phyloP scores from a whole-genome alignment of 2,113 vertebrate genomes.

The Bombycilla garrulus region DNA sequence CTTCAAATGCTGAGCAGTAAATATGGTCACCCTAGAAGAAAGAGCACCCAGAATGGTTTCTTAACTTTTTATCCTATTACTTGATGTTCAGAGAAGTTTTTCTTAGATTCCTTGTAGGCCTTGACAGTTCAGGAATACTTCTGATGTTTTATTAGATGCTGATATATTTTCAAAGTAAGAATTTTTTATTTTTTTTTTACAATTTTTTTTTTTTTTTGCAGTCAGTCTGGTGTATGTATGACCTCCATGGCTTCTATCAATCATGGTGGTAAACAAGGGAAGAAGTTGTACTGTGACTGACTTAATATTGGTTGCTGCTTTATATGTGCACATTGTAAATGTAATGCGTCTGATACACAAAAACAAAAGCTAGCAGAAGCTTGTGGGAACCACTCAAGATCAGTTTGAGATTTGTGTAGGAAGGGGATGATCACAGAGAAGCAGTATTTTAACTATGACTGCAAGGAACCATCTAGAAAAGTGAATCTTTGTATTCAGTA shows the following conservation, averaged over 20 bases:
- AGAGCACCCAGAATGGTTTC: neutral
- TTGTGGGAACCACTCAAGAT: neutral
- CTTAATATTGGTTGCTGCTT: neutral
- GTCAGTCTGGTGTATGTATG: neutral
- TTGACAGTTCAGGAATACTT: neutral
- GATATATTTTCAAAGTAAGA: neutral
- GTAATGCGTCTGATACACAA: neutral
- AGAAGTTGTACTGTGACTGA: neutral
- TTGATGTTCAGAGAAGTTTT: neutral
- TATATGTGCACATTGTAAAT: accelerated
- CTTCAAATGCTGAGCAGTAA: neutral
- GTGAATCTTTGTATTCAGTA: neutral
- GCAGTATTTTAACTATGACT: neutral
- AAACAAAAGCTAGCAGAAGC: neutral
- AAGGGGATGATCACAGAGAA: neutral
- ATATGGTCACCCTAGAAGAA: neutral
- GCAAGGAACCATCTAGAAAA: neutral
- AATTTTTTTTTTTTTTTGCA: too few species aligned
- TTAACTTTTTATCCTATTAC: neutral
- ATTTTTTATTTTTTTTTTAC: too few species aligned
- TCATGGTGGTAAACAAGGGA: neutral
- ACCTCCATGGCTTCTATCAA: neutral
- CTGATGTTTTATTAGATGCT: neutral
- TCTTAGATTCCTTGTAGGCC: neutral
- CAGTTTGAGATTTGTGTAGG: neutral